Evolutionary conservation across 2,888 invertebrate species (phyloP).

Genomic region (Chalcosyrphus nemorum): DNA sequence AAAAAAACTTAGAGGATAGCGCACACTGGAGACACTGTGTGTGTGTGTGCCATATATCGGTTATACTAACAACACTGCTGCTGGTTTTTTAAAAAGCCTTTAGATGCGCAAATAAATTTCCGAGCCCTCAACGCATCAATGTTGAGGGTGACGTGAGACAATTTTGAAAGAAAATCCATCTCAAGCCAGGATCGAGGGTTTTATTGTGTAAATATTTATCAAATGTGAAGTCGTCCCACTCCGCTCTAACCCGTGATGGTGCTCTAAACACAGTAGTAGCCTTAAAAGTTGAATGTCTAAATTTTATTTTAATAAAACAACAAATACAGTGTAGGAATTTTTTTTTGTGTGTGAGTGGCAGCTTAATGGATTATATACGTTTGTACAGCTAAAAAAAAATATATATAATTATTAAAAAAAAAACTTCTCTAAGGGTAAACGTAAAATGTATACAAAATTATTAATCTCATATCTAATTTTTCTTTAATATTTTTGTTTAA

Average conservation of each 20-base stretch:
- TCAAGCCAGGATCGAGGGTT: conserved; percentile 48
- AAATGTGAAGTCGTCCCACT: background rate
- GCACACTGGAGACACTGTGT: conserved; percentile 50
- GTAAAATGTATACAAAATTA: conserved; percentile 39
- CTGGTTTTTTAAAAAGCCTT: conserved; percentile 51
- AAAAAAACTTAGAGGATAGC: too few relatives aligned
- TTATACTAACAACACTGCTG: conserved; percentile 45
- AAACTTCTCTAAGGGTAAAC: conserved; percentile 1
- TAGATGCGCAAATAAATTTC: conserved; percentile 66
- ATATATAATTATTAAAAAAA: background rate
- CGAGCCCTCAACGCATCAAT: conserved; percentile 55
- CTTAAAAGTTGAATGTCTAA: conserved; percentile 2
- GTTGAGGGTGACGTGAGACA: conserved; percentile 69
- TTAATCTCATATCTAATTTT: conserved; percentile 49
- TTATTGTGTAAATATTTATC: conserved; percentile 45
- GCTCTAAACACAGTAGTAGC: conserved; percentile 46
- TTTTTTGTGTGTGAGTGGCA: conserved; percentile 13
- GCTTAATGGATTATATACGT: background rate
- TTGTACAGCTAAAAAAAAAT: conserved; percentile 49
- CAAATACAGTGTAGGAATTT: background rate
- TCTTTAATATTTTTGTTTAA: conserved; percentile 47
- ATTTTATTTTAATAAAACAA: background rate
- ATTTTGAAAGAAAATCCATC: conserved; percentile 46
- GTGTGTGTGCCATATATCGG: conserved; percentile 64
- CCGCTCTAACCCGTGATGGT: conserved; percentile 48